Base-by-base conservation (phyloP, 2,113 vertebrate species). In the Engystomops pustulosus region DNA sequence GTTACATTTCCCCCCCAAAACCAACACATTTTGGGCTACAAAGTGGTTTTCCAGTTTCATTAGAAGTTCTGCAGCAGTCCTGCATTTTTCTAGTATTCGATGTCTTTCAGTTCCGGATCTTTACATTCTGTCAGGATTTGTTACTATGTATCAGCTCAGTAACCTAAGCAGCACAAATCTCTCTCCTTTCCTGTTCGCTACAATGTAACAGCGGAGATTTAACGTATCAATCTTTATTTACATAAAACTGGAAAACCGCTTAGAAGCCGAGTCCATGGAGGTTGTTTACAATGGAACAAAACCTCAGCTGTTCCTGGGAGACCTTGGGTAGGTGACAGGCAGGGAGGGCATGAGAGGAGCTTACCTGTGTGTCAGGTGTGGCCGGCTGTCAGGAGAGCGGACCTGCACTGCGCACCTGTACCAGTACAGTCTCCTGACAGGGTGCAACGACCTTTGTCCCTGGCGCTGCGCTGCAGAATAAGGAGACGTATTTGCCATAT, bases 401-500 rank as follows among this genome's bases (percentile, higher is more conserved):
- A 71, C 84, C 80, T 68, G 82, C 68, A 75, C 62, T 55, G 85
- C 36, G 62, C 10, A 51, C 79, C 65, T 79, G 51, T 51, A 85
- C 89, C 86, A 81, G 65, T 86, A 86, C 0, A 9, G 84, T 90
- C 86, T 87, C 85, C 86, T 2, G 0, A 84, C 85, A 87, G 88
- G 81, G 86, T 87, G 80, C 81, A 60, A 44, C 79, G 75, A 80
- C 10, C 79, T 92, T 92, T 91, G 91, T 87, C 81, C 91, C 71
- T n/a, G 86, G 14, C 14, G 76, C 44, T 65, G 83, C 85, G 58
- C 81, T 72, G 83, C 47, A 51, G 10, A 30, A 18, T 30, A 45
- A 38, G 47, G 34, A 85, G 87, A 88, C 85, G 14, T 45, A 0
- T 62, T 91, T 79, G 71, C 91, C 91, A 91, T 91, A 91, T 91